Base-by-base conservation (phyloP, 2,888 invertebrate species). In the Coremacera marginata region DNA sequence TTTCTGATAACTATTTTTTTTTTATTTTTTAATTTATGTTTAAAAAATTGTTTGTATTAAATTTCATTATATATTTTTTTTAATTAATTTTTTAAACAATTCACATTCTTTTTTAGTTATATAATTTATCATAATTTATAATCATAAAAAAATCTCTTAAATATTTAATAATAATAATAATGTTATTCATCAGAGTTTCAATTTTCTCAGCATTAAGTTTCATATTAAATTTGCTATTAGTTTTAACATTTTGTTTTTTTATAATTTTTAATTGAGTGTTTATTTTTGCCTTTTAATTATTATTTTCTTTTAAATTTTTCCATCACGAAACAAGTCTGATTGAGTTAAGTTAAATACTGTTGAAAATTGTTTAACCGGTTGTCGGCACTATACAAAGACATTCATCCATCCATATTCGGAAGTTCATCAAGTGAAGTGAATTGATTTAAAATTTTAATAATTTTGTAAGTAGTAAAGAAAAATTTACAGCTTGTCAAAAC, bases 131-230 rank as follows among this genome's bases (percentile, higher is more conserved):
- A 73, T 73, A 63, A 71, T 71, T n/a, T n/a, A n/a, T n/a, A n/a
- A n/a, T n/a, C n/a, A n/a, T n/a, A n/a, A 71, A 71, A 60, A 70
- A 71, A 71, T 71, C 71, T 60, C 71, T 73, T 73, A 51, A 27
- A 52, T 52, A 73, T 73, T 65, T 51, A 51, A 63, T 52, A 52
- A 37, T 71, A 55, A 55, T 71, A 27, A 60, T 71, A 14, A 44
- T 44, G 14, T 44, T 11, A 44, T 44, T 44, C 2, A 44, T 44
- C 44, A 44, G 44, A 44, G 37, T 44, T 11, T 44, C 44, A 44
- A 44, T 44, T 11, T 11, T 2, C 44, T 44, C 44, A 44, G 3
- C 11, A 11, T 44, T 11, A 2, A 44, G 11, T 11, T 44, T 44
- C 11, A 11, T 44, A 44, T 44, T 44, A 11, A 11, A 31, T 19